Evolutionary conservation across 2,113 vertebrate genomes (phyloP), one percentile per base, ranked within the genome.

Genomic region (Cynocephalus volans): DNA sequence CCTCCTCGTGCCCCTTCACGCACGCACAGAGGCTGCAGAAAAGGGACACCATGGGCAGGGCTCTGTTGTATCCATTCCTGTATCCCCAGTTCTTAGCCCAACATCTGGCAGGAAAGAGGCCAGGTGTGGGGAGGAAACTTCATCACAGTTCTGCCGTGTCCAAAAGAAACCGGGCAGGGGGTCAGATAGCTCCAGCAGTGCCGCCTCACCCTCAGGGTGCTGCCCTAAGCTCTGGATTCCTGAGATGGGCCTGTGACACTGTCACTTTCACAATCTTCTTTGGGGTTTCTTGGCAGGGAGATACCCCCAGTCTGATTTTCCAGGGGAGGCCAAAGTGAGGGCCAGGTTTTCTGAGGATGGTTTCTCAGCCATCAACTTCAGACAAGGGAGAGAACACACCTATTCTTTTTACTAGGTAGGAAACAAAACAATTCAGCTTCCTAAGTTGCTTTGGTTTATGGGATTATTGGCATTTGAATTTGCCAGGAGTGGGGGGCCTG

Each of bases 1-100:
- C 56, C 33, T 67, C 70, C 17, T 54, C 15, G 6, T 1, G 15
- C 3, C n/a, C 7, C 45, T 54, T 7, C n/a, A 48, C 0, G 0
- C 4, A 72, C 31, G 24, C 60, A 31, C 28, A 12, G 36, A 79
- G 14, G 31, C 58, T 83, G 50, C 18, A 33, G 93, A 24, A 52
- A 21, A 4, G 36, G 60, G 89, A 79, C 28, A 19, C n/a, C 23
- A 17, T 7, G 14, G 48, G 72, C 18, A 2, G 75, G 50, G 48
- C n/a, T 93, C 50, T 28, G 7, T 69, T 8, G 1, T 26, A 36
- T 62, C 15, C 5, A 11, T 52, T 56, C 84, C 88, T 77, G 64
- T 64, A 73, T 33, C n/a, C 67, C 54, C 19, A 18, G 31, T 50
- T 64, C 45, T 90, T 67, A 69, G 62, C 15, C 4, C 15, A 19